Evolutionary conservation across 2,888 invertebrate genomes (phyloP).

Genomic region (Bombylius discolor): DNA sequence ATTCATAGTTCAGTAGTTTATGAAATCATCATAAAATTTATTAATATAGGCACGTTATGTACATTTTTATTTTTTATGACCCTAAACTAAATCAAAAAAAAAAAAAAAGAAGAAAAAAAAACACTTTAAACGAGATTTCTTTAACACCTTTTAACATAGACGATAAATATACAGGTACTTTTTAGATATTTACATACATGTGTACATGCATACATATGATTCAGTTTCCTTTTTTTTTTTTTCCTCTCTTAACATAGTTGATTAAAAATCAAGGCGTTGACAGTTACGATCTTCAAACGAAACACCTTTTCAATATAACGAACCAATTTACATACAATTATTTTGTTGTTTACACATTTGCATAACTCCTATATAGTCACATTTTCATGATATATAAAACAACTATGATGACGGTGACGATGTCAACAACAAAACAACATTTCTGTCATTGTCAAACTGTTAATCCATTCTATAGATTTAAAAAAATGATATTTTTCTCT

Average conservation of each 20-base stretch:
- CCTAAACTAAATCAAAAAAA: neutral
- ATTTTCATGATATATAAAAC: no score
- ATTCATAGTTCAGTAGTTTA: neutral
- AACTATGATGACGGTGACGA: no score
- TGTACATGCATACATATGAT: no score
- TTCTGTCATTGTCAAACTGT: no score
- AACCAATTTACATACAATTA: neutral
- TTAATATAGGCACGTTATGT: neutral
- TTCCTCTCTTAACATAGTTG: neutral
- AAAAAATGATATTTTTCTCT: no score
- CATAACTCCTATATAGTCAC: neutral
- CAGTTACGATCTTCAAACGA: neutral
- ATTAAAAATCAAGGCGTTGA: neutral
- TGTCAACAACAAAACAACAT: no score
- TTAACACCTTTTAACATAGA: neutral
- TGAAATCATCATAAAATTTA: neutral
- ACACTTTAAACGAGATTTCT: neutral
- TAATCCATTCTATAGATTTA: no score
- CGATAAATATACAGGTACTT: neutral
- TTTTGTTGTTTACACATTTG: neutral
- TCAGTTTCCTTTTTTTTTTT: no score
- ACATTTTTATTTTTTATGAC: neutral
- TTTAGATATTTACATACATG: no score
- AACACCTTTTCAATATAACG: neutral
- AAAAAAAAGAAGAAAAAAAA: neutral